These are phyloP conservation scores for Chamaea fasciata DNA, from an alignment of 2,113 vertebrate species.

Conservation along the genomic window DNA sequence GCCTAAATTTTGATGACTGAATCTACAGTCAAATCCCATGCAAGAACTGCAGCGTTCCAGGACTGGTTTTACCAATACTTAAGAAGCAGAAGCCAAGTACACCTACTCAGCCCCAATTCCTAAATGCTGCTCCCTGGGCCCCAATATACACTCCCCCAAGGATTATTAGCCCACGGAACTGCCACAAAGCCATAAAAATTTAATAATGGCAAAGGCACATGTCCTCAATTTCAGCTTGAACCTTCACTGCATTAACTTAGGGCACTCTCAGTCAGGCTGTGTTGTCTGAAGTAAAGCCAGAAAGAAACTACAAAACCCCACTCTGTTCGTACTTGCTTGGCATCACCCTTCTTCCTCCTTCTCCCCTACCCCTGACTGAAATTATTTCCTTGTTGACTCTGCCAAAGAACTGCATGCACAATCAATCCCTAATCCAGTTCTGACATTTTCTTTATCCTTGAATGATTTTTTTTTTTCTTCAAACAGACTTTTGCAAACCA, in stretches of 20 bases:
- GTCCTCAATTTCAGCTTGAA: background rate
- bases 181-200: background rate
- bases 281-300: slow-evolving; percentile 9
- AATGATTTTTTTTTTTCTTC: background rate
- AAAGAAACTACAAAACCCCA: slow-evolving; percentile 18
- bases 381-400: background rate
- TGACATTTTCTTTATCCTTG: background rate
- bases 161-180: background rate
- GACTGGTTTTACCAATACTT: background rate
- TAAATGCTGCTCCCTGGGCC: background rate
- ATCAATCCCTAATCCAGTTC: slow-evolving; percentile 1
- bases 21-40: background rate
- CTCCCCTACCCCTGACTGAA: background rate
- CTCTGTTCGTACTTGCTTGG: background rate
- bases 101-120: background rate
- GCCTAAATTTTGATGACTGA: background rate
- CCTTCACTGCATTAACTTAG: background rate
- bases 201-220: background rate
- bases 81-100: background rate
- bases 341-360: background rate
- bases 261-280: background rate
- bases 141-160: background rate
- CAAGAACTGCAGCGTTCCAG: background rate
- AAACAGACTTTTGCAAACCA: background rate
- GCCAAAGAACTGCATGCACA: background rate